These are phyloP conservation scores for Ceratitis capitata DNA, from an alignment of 1,140 invertebrate genomes.

Conservation along the genomic window DNA sequence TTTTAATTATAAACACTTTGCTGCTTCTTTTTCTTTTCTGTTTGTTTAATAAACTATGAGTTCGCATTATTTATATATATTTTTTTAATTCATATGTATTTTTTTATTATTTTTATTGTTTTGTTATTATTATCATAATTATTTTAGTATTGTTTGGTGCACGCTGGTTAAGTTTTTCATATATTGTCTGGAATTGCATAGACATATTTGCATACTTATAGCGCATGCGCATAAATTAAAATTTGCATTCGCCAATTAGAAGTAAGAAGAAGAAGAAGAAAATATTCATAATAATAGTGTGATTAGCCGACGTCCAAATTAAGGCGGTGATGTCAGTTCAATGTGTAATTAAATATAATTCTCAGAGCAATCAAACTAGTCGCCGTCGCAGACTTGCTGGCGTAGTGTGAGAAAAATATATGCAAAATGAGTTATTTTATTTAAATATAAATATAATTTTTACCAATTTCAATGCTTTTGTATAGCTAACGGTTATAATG, in stretches of 20 bases:
- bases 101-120: background rate
- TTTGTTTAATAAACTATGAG: background rate
- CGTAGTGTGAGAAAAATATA: background rate
- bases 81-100: too few relatives aligned
- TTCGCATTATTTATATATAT: background rate
- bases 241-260: background rate
- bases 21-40: background rate
- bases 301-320: background rate
- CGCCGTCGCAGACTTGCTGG: background rate
- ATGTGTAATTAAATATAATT: conserved; percentile 1
- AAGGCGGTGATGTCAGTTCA: conserved; percentile 8
- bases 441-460: too few relatives aligned
- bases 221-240: conserved; percentile 27
- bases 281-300: background rate
- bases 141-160: background rate
- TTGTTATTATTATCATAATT: too few relatives aligned
- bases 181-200: background rate
- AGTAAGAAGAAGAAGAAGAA: background rate
- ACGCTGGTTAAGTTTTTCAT: background rate
- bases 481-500: too few relatives aligned
- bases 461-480: too few relatives aligned
- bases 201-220: background rate
- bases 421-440: too few relatives aligned
- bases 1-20: background rate
- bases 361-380: background rate